Evolutionary conservation across 1,140 invertebrate species (phyloP), one percentile per base, ranked within the genome.

Genomic region (Zaprionus gabonicus): DNA sequence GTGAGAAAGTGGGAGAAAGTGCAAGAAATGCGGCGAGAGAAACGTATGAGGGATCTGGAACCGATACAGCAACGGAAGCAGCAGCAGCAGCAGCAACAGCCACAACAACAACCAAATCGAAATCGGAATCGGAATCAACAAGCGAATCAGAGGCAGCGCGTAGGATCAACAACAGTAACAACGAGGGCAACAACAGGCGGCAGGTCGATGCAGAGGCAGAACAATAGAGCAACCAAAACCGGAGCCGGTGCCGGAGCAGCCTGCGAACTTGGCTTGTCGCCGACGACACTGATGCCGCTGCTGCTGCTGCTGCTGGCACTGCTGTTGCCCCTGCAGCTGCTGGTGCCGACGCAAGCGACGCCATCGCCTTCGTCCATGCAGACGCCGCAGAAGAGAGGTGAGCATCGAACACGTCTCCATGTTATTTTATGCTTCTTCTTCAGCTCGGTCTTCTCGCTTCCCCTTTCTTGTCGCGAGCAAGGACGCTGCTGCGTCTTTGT

Each of bases 351-450:
- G 7, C 76, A 81, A 60, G 75, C 87, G 53, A 80, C 81, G 63
- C 91, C 91, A 25, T 92, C 91, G 56, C 86, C 90, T 25, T 91
- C 91, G 57, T 85, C 91, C 51, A 82, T 92, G 84, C 90, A 91
- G 71, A 65, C 90, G 62, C 91, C 91, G 60, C 91, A 92, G 70
- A 92, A 92, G 76, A 59, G 91, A 92, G 91, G 91, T 92, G 76
- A 91, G 84, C 57, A 12, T 25, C 10, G 20, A 31, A 49, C 63
- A 51, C 55, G 12, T 49, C 31, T 44, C 44, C 20, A 20, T 36
- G 17, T 55, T n/a, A 46, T 17, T 28, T 27, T n/a, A 58, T 27
- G 31, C 38, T 62, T 9, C 41, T 46, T 17, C 57, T 53, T 41
- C 41, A 23, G 17, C 28, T 51, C 17, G 10, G 34, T 38, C 34